Conservation (phyloP, 1,140 invertebrate genomes). For the Sarcophaga bullata region DNA sequence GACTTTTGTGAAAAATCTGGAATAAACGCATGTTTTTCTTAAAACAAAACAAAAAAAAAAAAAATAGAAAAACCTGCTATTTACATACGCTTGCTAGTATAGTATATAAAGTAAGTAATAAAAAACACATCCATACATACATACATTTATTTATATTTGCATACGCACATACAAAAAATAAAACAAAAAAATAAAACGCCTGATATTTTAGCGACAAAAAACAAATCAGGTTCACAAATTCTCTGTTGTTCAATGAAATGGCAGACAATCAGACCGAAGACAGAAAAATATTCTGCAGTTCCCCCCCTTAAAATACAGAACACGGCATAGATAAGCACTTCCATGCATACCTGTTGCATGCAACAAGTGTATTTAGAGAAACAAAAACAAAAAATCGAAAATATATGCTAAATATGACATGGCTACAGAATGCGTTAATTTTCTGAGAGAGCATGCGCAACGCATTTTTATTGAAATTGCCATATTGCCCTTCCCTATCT, state of each 20-base stretch:
- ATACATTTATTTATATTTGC: neutral
- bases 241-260: neutral
- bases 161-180: too few relatives aligned
- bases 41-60: too few relatives aligned
- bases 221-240: too few relatives aligned
- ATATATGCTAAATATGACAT: slow-evolving; percentile 1
- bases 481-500: too few relatives aligned
- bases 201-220: too few relatives aligned
- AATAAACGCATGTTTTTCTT: slow-evolving; percentile 10
- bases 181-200: too few relatives aligned
- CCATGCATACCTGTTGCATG: neutral
- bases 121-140: neutral
- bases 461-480: neutral
- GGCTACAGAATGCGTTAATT: neutral
- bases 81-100: neutral
- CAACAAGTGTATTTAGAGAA: neutral
- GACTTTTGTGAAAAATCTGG: slow-evolving; percentile 30
- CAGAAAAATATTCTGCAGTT: neutral
- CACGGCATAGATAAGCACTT: neutral
- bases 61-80: neutral
- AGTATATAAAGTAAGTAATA: neutral
- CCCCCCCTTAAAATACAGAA: neutral
- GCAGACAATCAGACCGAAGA: slow-evolving; percentile 15
- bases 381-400: neutral
- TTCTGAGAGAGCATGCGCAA: neutral